Evolutionary conservation across 2,113 vertebrate species (phyloP).

Genomic region (Pseudopipra pipra): DNA sequence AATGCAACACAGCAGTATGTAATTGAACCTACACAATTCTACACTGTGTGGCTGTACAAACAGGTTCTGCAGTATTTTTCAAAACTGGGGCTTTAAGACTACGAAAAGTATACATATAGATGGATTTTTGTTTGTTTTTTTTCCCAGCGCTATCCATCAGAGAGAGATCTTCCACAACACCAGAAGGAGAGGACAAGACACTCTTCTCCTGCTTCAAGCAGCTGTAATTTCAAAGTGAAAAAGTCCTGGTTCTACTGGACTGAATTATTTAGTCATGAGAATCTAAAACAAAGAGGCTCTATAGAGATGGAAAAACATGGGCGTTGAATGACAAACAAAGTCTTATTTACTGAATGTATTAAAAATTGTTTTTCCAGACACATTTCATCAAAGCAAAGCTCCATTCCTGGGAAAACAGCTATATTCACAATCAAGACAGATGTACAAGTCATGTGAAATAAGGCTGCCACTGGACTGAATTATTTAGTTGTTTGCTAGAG

Average conservation of each 20-base stretch:
- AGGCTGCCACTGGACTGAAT: conserved; percentile 51
- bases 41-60: background rate
- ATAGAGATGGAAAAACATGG: conserved; percentile 8
- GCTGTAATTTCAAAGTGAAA: conserved; percentile 40
- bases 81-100: background rate
- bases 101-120: background rate
- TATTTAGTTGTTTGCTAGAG: conserved; percentile 60
- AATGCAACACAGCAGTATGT: conserved; percentile 44
- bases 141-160: background rate
- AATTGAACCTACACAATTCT: conserved; percentile 41
- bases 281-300: conserved; percentile 46
- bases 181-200: conserved; percentile 31
- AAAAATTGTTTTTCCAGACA: conserved; percentile 59
- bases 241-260: background rate
- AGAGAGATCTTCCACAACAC: background rate
- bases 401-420: conserved; percentile 9
- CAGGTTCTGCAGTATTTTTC: background rate
- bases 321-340: conserved; percentile 38
- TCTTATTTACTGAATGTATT: conserved; percentile 53
- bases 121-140: background rate
- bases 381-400: conserved; percentile 52
- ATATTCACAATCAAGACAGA: conserved; percentile 46
- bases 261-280: conserved; percentile 47
- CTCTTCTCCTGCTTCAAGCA: conserved; percentile 36
- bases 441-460: conserved; percentile 53